Percentiles rank a stretch among this genome's conserved stretches.
These are phyloP conservation scores for Notolepis coatsorum DNA, from an alignment of 2,797 vertebrate genomes.

Conservation along the genomic window DNA sequence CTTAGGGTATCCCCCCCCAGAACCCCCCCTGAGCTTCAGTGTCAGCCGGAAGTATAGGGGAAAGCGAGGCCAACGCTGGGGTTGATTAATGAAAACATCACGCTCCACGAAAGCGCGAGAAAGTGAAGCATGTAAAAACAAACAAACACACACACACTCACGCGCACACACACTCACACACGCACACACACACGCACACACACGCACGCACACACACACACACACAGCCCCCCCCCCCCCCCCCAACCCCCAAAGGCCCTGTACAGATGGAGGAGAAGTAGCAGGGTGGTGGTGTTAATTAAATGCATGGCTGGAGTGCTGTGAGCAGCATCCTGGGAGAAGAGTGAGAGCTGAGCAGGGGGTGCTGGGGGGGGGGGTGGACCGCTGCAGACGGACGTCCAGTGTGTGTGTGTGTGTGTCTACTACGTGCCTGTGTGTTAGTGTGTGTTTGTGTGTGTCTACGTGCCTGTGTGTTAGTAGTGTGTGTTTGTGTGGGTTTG, in stretches of 20 bases:
- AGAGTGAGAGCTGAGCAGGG: slow-evolving; percentile 2
- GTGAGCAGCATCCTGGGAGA: slow-evolving; percentile 9
- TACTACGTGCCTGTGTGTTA: no score
- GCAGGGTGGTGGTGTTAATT: slow-evolving; percentile 33
- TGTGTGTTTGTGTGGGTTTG: neutral
- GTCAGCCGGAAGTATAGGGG: slow-evolving; percentile 24
- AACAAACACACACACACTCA: neutral
- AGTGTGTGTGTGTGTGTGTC: neutral
- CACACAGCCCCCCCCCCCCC: no score
- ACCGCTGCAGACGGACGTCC: slow-evolving; percentile 17
- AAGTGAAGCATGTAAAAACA: slow-evolving; percentile 8
- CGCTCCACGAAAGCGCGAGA: slow-evolving; percentile 22
- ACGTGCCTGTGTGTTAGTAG: neutral
- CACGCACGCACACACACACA: no score
- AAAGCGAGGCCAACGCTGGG: slow-evolving; percentile 24
- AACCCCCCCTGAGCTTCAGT: neutral
- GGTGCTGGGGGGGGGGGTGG: slow-evolving; percentile 9
- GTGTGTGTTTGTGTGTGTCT: neutral
- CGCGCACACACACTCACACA: neutral
- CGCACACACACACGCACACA: neutral
- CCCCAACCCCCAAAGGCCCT: slow-evolving; percentile 9
- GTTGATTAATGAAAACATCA: slow-evolving; percentile 38
- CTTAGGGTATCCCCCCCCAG: no score
- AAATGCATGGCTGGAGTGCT: slow-evolving; percentile 23
- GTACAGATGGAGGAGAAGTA: slow-evolving; percentile 26